Percentiles rank a stretch among this genome's conserved stretches.
These are phyloP conservation scores for Lerema accius DNA, from an alignment of 1,140 invertebrate genomes.

Conservation along the genomic window DNA sequence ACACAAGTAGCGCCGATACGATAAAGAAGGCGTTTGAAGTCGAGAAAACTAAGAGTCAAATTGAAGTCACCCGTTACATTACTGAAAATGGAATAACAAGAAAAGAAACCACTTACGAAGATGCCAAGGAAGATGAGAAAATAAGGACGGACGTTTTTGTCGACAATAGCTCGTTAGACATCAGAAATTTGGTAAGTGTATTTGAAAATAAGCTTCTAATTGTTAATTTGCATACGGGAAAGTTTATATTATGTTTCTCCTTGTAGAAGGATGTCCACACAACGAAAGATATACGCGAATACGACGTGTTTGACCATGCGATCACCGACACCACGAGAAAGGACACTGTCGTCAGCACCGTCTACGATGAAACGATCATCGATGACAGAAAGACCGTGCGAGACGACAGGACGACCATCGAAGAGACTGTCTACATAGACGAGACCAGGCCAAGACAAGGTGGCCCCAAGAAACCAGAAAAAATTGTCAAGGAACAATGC, in stretches of 20 bases:
- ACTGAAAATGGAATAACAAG: slow-evolving; percentile 81
- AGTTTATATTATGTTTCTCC: slow-evolving; percentile 32
- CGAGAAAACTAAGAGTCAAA: slow-evolving; percentile 78
- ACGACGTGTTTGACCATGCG: slow-evolving; percentile 78
- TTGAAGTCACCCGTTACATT: slow-evolving; percentile 79
- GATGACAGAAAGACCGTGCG: slow-evolving; percentile 75
- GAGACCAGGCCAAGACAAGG: slow-evolving; percentile 62
- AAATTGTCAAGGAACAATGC: slow-evolving; percentile 89
- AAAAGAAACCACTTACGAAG: slow-evolving; percentile 80
- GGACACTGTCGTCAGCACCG: slow-evolving; percentile 67
- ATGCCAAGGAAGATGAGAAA: slow-evolving; percentile 80
- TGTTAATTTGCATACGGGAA: too few relatives aligned
- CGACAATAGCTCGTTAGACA: slow-evolving; percentile 80
- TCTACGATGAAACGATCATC: slow-evolving; percentile 77
- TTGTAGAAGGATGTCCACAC: slow-evolving; percentile 79
- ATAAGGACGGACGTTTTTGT: slow-evolving; percentile 79
- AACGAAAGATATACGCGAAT: slow-evolving; percentile 75
- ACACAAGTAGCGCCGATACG: slow-evolving; percentile 65
- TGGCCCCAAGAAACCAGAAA: slow-evolving; percentile 79
- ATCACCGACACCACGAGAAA: slow-evolving; percentile 71
- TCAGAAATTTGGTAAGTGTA: slow-evolving; percentile 80
- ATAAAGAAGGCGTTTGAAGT: slow-evolving; percentile 78
- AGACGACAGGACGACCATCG: slow-evolving; percentile 68
- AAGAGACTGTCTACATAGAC: slow-evolving; percentile 61
- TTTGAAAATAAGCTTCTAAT: too few relatives aligned